phyloP scores from a whole-genome alignment of 2,113 vertebrate genomes.

The Burhinus oedicnemus region DNA sequence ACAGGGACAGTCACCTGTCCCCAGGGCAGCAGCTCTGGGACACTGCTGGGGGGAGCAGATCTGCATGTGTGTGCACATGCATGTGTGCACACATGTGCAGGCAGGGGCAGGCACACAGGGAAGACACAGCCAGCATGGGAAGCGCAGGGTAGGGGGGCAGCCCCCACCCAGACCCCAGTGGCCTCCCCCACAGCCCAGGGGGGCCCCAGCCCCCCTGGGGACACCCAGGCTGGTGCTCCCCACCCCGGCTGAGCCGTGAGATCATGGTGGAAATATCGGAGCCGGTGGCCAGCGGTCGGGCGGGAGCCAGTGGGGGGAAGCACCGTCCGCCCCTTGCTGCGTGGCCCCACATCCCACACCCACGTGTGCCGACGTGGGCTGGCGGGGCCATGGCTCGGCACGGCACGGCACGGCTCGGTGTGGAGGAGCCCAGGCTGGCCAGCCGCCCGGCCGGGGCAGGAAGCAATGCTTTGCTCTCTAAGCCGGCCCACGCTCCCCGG shows the following conservation, averaged over 20 bases:
- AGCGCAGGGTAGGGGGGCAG: neutral
- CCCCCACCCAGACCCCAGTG: neutral
- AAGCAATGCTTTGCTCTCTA: slow-evolving; percentile 51
- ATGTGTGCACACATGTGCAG: neutral
- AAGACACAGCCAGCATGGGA: no score
- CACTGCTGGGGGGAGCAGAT: neutral
- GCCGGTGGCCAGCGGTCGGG: neutral
- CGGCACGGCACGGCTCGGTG: neutral
- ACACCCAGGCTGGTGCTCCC: neutral
- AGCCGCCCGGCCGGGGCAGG: slow-evolving; percentile 13
- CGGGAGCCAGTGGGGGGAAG: neutral
- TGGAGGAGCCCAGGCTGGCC: slow-evolving; percentile 1
- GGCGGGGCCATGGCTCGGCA: neutral
- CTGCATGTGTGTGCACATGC: rapidly evolving
- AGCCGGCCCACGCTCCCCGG: slow-evolving; percentile 64
- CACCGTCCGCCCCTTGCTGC: rapidly evolving
- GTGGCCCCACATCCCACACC: neutral
- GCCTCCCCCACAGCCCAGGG: neutral
- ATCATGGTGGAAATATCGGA: slow-evolving; percentile 20
- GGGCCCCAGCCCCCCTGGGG: neutral
- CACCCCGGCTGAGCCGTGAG: neutral
- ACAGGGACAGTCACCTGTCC: neutral
- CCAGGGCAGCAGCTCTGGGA: neutral
- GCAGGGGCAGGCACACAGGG: neutral
- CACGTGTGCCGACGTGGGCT: neutral